These are phyloP conservation scores for Gymnothorax reevesii DNA, from an alignment of 2,797 vertebrate species.

Conservation along the genomic window DNA sequence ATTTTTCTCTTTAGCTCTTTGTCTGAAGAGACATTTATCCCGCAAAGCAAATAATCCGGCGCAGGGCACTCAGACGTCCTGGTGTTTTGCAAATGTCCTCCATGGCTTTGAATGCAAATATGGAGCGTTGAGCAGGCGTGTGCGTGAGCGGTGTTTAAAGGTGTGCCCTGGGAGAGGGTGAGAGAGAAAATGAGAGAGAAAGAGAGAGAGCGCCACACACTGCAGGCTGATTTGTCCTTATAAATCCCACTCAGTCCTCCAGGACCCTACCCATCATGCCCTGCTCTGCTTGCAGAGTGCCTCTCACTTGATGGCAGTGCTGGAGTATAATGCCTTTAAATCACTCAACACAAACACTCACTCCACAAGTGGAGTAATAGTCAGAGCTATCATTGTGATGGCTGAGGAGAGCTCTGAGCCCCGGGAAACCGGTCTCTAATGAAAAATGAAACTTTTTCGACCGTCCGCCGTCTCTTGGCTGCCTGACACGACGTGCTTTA, in stretches of 20 bases:
- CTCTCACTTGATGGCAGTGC: conserved; percentile 37
- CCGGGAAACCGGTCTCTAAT: conserved; percentile 39
- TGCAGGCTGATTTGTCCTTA: neutral
- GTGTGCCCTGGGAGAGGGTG: neutral
- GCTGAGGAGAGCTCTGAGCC: conserved; percentile 39
- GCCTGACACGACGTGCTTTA: conserved; percentile 41
- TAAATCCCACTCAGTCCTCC: neutral
- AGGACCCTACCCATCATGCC: neutral
- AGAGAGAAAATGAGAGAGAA: too few species aligned
- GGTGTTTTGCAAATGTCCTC: conserved; percentile 21
- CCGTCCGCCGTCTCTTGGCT: conserved; percentile 18
- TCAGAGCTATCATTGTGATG: conserved; percentile 18
- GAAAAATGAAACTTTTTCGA: conserved; percentile 20
- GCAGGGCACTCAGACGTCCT: neutral
- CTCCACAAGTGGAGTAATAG: conserved; percentile 15
- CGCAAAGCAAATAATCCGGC: neutral
- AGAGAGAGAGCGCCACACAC: neutral
- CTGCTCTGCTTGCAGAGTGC: conserved; percentile 12
- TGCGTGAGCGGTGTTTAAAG: conserved; percentile 10
- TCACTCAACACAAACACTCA: conserved; percentile 46
- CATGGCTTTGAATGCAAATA: conserved; percentile 6
- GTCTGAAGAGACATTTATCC: conserved; percentile 24
- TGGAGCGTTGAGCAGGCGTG: neutral
- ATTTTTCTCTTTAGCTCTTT: neutral
- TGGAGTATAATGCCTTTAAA: conserved; percentile 29